These are phyloP conservation scores for Harpegnathos saltator DNA, from an alignment of 1,140 invertebrate species.

Conservation along the genomic window DNA sequence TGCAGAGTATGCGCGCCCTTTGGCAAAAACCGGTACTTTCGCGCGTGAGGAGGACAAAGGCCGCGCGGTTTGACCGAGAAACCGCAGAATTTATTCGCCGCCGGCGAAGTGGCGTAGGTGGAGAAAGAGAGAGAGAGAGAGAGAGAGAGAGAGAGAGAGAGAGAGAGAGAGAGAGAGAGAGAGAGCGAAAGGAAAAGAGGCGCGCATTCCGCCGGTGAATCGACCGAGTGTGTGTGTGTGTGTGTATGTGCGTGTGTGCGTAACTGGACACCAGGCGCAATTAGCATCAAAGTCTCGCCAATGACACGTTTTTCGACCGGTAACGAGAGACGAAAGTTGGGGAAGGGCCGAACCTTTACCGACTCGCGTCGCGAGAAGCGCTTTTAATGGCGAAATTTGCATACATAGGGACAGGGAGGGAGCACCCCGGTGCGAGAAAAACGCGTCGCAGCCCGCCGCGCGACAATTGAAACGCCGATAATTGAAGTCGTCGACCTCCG, in stretches of 20 bases:
- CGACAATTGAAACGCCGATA: constrained; percentile 7
- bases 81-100: constrained; percentile 54
- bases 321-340: constrained; percentile 44
- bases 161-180: too few species aligned
- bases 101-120: constrained; percentile 32
- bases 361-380: constrained; percentile 22
- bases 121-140: too few species aligned
- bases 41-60: constrained; percentile 51
- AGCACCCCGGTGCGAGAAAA: not conserved
- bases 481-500: constrained; percentile 13
- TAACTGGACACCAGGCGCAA: constrained; percentile 16
- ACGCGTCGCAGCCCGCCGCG: not conserved
- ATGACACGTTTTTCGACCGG: constrained; percentile 37
- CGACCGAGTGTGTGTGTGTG: constrained; percentile 4
- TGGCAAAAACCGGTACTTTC: constrained; percentile 45
- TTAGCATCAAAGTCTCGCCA: constrained; percentile 22
- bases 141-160: too few species aligned
- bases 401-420: not conserved
- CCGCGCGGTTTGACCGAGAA: constrained; percentile 40
- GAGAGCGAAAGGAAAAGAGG: too few species aligned
- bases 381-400: constrained; percentile 46
- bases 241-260: constrained; percentile 23
- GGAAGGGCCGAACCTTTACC: not conserved
- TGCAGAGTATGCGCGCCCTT: constrained; percentile 9
- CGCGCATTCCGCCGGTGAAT: constrained; percentile 27